These are phyloP conservation scores for Aphidius colemani DNA, from an alignment of 2,888 invertebrate genomes.

Conservation along the genomic window DNA sequence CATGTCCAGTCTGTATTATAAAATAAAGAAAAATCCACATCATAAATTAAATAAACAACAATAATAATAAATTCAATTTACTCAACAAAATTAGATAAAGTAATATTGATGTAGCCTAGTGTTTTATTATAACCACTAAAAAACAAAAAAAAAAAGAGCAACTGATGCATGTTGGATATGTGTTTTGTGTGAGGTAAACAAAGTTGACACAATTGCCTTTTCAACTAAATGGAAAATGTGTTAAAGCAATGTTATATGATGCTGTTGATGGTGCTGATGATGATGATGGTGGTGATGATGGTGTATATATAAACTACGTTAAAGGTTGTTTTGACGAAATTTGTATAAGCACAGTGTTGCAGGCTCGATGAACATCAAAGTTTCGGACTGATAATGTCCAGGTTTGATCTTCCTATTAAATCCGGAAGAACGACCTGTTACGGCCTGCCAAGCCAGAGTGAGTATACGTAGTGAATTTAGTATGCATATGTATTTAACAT, in stretches of 20 bases:
- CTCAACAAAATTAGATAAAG: no score
- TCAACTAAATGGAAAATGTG: constrained; percentile 1
- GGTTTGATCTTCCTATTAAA: constrained; percentile 42
- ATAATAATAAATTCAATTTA: no score
- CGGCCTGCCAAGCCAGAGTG: constrained; percentile 2
- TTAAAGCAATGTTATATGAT: background rate
- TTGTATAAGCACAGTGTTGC: constrained; percentile 23
- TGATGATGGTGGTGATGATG: no score
- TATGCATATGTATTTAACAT: no score
- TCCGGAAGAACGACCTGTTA: constrained; percentile 31
- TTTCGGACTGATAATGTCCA: constrained; percentile 34
- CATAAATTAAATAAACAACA: no score
- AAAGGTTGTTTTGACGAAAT: constrained; percentile 19
- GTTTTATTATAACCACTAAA: no score
- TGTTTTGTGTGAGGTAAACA: constrained; percentile 14
- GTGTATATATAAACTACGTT: background rate
- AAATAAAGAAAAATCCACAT: no score
- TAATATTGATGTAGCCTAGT: no score
- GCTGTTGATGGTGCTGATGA: background rate
- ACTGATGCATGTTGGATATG: background rate
- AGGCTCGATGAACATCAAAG: constrained; percentile 33
- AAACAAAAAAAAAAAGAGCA: no score
- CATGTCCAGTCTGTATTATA: no score
- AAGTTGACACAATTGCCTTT: constrained; percentile 14
- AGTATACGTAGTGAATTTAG: background rate